These are phyloP conservation scores for Tryphoninae sp. DNA, from an alignment of 2,888 invertebrate species.

Conservation along the genomic window DNA sequence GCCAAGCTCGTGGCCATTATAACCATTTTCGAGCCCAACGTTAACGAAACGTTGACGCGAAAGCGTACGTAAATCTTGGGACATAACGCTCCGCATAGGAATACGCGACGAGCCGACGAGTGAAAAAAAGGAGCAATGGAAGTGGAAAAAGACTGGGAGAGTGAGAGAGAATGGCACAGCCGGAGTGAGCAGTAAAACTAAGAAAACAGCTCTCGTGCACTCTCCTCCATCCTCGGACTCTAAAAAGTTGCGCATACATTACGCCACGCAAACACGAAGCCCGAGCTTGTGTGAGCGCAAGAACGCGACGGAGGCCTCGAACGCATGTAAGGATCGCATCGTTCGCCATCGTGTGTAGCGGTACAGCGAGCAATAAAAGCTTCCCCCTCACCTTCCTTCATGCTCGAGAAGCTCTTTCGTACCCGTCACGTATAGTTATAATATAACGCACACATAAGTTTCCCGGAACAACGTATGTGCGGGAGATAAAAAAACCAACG, in stretches of 20 bases:
- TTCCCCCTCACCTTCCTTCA: conserved; percentile 15
- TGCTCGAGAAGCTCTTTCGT: conserved; percentile 33
- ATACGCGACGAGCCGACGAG: conserved; percentile 5
- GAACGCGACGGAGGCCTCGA: conserved; percentile 48
- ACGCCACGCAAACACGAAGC: conserved; percentile 28
- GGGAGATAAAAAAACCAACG: conserved; percentile 43
- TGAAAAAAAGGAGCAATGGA: neutral
- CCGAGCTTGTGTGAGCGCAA: conserved; percentile 36
- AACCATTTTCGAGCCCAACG: conserved; percentile 1
- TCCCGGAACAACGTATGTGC: conserved; percentile 55
- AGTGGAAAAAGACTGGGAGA: conserved; percentile 4
- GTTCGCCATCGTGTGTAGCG: conserved; percentile 34
- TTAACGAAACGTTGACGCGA: conserved; percentile 38
- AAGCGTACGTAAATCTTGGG: conserved; percentile 48
- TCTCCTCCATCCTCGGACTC: conserved; percentile 42
- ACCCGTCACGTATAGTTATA: conserved; percentile 30
- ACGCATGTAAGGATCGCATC: conserved; percentile 58
- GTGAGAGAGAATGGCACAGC: conserved; percentile 13
- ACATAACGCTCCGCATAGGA: conserved; percentile 6
- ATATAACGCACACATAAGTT: conserved; percentile 40
- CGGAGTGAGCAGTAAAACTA: conserved; percentile 51
- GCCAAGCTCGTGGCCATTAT: neutral
- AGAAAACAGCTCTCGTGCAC: conserved; percentile 48
- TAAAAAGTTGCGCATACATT: conserved; percentile 64
- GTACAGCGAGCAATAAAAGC: conserved; percentile 59